Conservation (phyloP, 2,113 vertebrate species). For the pig (Sus scrofa) region T2T-Sscrofa CM000817.6:161978001-161978500, state of each 20-base stretch:
- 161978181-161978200: background rate
- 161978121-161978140: background rate
- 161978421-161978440: background rate
- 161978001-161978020: background rate
- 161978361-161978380: background rate
- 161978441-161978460: background rate
- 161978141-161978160: background rate
- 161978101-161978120: background rate
- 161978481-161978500: background rate
- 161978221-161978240: background rate
- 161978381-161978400: background rate
- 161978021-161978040: background rate
- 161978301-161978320: background rate
- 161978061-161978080: background rate
- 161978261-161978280: background rate
- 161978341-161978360: background rate
- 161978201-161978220: background rate
- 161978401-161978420: background rate
- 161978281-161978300: fast-evolving
- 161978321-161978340: background rate
- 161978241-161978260: background rate
- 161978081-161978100: background rate
- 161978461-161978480: background rate
- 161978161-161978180: background rate
- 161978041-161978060: background rate